A percentile compares a stretch with the other conserved stretches of the same genome.
Conservation (phyloP, 2,888 invertebrate species). For the Invenusta paracnida region DNA sequence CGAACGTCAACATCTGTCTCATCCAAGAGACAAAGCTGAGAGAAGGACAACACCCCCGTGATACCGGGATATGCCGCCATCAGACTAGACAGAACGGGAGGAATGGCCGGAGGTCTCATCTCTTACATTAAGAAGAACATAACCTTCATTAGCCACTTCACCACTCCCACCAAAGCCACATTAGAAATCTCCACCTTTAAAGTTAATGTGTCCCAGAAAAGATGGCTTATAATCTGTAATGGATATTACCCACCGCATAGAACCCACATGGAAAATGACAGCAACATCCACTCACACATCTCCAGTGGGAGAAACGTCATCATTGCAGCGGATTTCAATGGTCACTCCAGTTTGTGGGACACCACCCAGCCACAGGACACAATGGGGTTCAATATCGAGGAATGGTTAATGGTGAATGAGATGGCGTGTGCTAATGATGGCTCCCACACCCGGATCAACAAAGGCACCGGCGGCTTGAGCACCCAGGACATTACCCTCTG, state of each 20-base stretch:
- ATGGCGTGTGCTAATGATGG: neutral
- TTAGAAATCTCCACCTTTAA: neutral
- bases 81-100: neutral
- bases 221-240: neutral
- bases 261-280: neutral
- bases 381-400: neutral
- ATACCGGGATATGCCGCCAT: neutral
- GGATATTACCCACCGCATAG: neutral
- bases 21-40: too few relatives aligned
- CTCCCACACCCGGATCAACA: neutral
- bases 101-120: neutral
- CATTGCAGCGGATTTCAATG: neutral
- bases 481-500: neutral
- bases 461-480: neutral
- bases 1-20: too few relatives aligned
- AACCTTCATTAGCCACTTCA: neutral
- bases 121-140: neutral
- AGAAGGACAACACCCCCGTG: neutral
- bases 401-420: neutral
- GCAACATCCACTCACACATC: neutral
- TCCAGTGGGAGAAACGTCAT: neutral
- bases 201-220: neutral
- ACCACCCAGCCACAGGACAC: neutral
- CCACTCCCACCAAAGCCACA: neutral
- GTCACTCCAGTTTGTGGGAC: neutral